A percentile compares a stretch with the other conserved stretches of the same genome.
Conservation (phyloP, 2,888 invertebrate genomes). For the Nomada ruficornis region DNA sequence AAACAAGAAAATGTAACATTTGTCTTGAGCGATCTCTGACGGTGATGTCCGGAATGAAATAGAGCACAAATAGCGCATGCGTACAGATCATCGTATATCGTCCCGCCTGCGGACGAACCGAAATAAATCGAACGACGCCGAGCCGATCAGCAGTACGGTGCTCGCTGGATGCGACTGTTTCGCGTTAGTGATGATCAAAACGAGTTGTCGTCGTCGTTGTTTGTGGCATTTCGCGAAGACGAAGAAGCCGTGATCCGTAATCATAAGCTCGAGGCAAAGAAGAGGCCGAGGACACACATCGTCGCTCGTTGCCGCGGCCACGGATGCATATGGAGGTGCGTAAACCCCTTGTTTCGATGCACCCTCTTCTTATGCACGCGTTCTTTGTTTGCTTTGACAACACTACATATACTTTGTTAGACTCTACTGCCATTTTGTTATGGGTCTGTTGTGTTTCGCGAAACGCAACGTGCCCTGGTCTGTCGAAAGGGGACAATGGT, state of each 20-base stretch:
- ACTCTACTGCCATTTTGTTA: constrained; percentile 36
- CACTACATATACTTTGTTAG: constrained; percentile 6
- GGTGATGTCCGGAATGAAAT: constrained; percentile 76
- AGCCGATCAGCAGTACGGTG: constrained; percentile 80
- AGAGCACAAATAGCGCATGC: constrained; percentile 69
- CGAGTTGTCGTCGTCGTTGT: constrained; percentile 76
- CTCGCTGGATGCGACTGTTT: constrained; percentile 78
- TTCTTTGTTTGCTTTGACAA: constrained; percentile 69
- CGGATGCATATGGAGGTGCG: constrained; percentile 84
- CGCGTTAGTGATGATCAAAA: constrained; percentile 82
- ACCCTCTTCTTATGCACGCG: constrained; percentile 57
- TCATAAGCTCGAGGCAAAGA: constrained; percentile 66
- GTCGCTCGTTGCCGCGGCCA: constrained; percentile 79
- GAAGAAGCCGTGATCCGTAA: constrained; percentile 79
- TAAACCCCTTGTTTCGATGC: constrained; percentile 65
- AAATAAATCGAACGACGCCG: constrained; percentile 84
- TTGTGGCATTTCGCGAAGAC: constrained; percentile 79
- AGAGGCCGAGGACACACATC: constrained; percentile 68
- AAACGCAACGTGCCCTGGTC: constrained; percentile 5
- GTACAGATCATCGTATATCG: constrained; percentile 64
- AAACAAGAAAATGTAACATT: constrained; percentile 21
- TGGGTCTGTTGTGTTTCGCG: neutral
- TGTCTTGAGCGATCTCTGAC: constrained; percentile 66
- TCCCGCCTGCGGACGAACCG: constrained; percentile 81
- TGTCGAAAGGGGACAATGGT: constrained; percentile 30